A percentile compares a stretch with the other conserved stretches of the same genome.
phyloP scores from a whole-genome alignment of 2,888 invertebrate species.

The Bugulina stolonifera region DNA sequence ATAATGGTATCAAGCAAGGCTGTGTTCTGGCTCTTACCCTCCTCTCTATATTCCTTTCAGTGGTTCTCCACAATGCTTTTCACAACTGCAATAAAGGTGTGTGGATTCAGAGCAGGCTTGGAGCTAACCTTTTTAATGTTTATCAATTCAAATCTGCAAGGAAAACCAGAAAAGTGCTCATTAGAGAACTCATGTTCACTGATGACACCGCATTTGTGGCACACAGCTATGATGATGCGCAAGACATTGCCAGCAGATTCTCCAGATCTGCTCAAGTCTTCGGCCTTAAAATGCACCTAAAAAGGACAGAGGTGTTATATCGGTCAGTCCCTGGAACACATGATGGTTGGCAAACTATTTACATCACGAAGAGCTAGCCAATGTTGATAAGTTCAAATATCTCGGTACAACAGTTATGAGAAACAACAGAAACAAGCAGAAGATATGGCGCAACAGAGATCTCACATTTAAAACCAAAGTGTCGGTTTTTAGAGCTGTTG shows the following conservation, averaged over 20 bases:
- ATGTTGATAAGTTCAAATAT: neutral
- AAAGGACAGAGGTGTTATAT: conserved; percentile 18
- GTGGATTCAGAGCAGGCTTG: conserved; percentile 18
- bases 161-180: neutral
- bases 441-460: conserved; percentile 1
- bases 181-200: neutral
- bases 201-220: neutral
- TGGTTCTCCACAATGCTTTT: neutral
- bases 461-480: too few relatives aligned
- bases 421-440: neutral
- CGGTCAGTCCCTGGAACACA: neutral
- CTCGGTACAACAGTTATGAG: neutral
- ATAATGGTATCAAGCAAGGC: conserved; percentile 12
- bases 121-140: conserved; percentile 1
- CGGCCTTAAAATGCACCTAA: neutral
- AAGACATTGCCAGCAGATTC: conserved; percentile 20
- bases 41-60: neutral
- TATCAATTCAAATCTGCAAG: conserved; percentile 2
- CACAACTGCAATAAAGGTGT: neutral
- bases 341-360: neutral
- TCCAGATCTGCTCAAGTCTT: conserved; percentile 1
- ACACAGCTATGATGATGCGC: conserved; percentile 6
- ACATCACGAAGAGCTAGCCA: neutral
- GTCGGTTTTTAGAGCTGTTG: neutral
- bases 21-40: conserved; percentile 1